A percentile compares a stretch with the other conserved stretches of the same genome.
phyloP scores from a whole-genome alignment of 2,797 vertebrate genomes.

The Bovichtus variegatus region DNA sequence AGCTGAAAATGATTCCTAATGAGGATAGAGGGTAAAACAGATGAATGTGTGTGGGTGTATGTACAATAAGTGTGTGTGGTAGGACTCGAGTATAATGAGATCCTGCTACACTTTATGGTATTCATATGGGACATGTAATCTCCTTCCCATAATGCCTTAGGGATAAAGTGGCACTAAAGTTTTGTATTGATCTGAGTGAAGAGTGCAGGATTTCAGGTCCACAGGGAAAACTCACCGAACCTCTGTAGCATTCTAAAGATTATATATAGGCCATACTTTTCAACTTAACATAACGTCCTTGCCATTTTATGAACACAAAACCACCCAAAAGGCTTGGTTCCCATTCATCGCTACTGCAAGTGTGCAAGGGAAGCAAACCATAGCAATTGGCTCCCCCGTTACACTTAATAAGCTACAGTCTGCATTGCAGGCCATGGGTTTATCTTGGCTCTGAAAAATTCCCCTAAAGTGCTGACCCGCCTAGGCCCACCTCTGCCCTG shows the following conservation, averaged over 20 bases:
- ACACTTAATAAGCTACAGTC: constrained; percentile 11
- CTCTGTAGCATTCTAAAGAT: background rate
- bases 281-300: constrained; percentile 4
- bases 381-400: background rate
- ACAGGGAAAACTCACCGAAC: background rate
- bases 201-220: background rate
- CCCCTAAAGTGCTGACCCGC: constrained; percentile 46
- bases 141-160: constrained; percentile 2
- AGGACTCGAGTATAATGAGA: constrained; percentile 24
- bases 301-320: constrained; percentile 7
- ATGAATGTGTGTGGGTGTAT: background rate
- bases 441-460: constrained; percentile 30
- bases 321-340: background rate
- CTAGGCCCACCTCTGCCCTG: constrained; percentile 46
- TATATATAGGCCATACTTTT: background rate
- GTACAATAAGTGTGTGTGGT: background rate
- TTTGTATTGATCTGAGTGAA: constrained; percentile 27
- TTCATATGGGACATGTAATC: constrained; percentile 34
- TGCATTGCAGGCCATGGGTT: constrained; percentile 13
- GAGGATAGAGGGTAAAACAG: constrained; percentile 23
- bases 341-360: background rate
- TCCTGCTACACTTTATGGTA: constrained; percentile 19
- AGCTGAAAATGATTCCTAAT: constrained; percentile 43
- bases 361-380: constrained; percentile 10
- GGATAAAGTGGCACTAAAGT: constrained; percentile 16